Base-by-base conservation (phyloP, 1,140 invertebrate species). In the Marisa cornuarietis region DNA sequence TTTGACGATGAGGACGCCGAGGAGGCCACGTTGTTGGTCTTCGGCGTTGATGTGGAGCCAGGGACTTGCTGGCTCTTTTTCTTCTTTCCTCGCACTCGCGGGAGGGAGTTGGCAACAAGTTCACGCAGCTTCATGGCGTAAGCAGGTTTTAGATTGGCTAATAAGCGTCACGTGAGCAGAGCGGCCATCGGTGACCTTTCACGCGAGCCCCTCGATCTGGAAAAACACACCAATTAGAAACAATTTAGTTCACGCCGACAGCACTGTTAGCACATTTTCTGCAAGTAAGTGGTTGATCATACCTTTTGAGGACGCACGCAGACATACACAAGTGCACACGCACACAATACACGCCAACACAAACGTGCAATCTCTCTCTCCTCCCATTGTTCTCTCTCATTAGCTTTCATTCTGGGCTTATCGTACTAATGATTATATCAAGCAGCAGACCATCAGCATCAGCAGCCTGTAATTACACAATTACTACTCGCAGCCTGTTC, bases 31-130 rank as follows among this genome's bases (percentile, higher is more conserved):
- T 18, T 58, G 11, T 18, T 58, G 54, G 54, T 58, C 16, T 58
- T 58, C 0, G 54, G 54, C 54, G 54, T 58, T 58, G 62, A 69
- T 31, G 68, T 79, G 26, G 31, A 26, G 62, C 26, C 26, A 18
- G 72, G 9, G 10, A 52, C 1, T 11, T 42, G 18, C 26, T 81
- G 82, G n/a, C 61, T 71, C 76, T 84, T 83, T 76, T 84, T 86
- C 76, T 83, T 84, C 72, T 66, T 84, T 22, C 79, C 79, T 71
- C 85, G 71, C 6, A 84, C 81, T 62, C 85, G 80, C 4, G 85
- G 85, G n/a, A 86, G 72, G 18, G 85, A 85, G 74, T 85, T 84
- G 31, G 79, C 85, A 58, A 86, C 80, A 54, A 86, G 81, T 20
- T 86, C 81, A 63, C 78, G 71, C 63, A 85, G 75, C 76, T 84